Evolutionary conservation across 2,113 vertebrate genomes (phyloP).

Genomic region (Pseudois nayaur): DNA sequence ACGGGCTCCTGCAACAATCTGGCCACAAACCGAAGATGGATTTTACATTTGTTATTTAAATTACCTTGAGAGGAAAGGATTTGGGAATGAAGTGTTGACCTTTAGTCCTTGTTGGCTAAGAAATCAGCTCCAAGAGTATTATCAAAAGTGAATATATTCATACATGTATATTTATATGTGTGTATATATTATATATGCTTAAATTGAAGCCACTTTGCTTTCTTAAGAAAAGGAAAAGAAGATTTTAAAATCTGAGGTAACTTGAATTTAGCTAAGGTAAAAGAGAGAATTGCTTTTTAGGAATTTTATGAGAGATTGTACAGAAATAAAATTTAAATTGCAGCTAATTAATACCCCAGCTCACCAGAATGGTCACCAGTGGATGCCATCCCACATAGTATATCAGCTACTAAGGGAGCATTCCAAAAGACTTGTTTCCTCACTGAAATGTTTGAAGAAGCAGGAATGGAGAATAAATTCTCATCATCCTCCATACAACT

Average conservation of each 20-base stretch:
- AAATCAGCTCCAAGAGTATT: background rate
- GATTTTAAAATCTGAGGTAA: background rate
- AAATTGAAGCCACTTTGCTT: background rate
- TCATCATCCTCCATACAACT: background rate
- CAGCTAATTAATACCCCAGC: background rate
- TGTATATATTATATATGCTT: background rate
- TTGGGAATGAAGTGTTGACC: constrained; percentile 22
- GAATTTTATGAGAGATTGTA: background rate
- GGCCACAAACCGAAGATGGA: background rate
- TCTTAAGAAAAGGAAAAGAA: background rate
- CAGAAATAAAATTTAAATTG: background rate
- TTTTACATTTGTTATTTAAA: constrained; percentile 25
- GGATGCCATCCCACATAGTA: background rate
- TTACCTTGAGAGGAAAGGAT: background rate
- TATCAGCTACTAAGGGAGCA: background rate
- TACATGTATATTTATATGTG: background rate
- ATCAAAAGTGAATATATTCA: background rate
- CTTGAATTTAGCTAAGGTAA: background rate
- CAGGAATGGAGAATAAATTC: background rate
- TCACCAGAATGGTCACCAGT: background rate
- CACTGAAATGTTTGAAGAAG: background rate
- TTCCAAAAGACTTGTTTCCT: background rate
- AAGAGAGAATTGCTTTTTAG: background rate
- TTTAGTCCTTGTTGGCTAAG: constrained; percentile 9
- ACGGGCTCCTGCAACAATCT: background rate